These are phyloP conservation scores for Anagyrus pseudococci DNA, from an alignment of 2,888 invertebrate species.

Conservation along the genomic window DNA sequence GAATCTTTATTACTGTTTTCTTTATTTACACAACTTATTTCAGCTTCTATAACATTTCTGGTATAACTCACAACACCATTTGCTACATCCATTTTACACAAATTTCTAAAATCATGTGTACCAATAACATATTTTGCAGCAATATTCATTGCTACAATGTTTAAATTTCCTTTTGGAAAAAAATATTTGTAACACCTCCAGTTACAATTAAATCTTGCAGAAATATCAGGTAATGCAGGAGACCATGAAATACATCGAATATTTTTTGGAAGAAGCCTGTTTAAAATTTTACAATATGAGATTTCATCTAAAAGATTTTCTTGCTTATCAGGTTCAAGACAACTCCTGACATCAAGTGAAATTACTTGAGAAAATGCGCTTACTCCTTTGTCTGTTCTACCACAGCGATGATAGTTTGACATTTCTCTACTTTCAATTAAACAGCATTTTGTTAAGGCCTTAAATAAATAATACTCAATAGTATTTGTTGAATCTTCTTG, in stretches of 20 bases:
- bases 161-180: slow-evolving; percentile 82
- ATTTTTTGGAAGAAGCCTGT: slow-evolving; percentile 81
- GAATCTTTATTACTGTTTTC: slow-evolving; percentile 34
- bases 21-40: slow-evolving; percentile 47
- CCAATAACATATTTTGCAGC: slow-evolving; percentile 77
- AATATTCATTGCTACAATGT: slow-evolving; percentile 77
- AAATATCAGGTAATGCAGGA: slow-evolving; percentile 68
- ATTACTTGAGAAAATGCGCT: slow-evolving; percentile 92
- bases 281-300: slow-evolving; percentile 78
- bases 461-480: slow-evolving; percentile 85
- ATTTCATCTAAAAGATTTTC: slow-evolving; percentile 67
- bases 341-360: slow-evolving; percentile 80
- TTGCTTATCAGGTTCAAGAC: slow-evolving; percentile 61
- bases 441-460: slow-evolving; percentile 80
- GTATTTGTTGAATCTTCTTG: slow-evolving; percentile 87
- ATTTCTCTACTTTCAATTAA: slow-evolving; percentile 81
- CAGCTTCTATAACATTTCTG: slow-evolving; percentile 69
- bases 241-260: slow-evolving; percentile 90
- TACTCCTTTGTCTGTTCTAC: slow-evolving; percentile 98
- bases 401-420: slow-evolving; percentile 92
- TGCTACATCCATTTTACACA: slow-evolving; percentile 97
- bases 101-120: slow-evolving; percentile 90
- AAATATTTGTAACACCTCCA: slow-evolving; percentile 88
- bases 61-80: slow-evolving; percentile 85
- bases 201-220: slow-evolving; percentile 81